These are phyloP conservation scores for Eupithecia exiguata DNA, from an alignment of 2,888 invertebrate genomes.

Conservation along the genomic window DNA sequence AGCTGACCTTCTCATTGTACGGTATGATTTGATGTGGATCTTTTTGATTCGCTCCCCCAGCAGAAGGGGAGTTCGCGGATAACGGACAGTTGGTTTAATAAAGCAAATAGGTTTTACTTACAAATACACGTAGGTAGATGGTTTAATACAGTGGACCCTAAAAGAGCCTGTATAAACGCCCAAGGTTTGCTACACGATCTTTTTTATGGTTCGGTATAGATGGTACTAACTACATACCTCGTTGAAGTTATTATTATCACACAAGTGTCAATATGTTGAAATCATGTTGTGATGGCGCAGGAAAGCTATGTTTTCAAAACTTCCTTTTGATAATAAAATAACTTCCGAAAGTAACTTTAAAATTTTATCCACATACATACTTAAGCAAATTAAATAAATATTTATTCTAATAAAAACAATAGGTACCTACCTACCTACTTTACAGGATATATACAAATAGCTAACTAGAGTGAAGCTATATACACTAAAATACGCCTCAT, in stretches of 20 bases:
- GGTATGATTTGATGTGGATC: conserved; percentile 47
- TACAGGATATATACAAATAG: not conserved
- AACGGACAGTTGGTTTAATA: conserved; percentile 33
- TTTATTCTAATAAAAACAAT: not conserved
- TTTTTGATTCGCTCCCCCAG: conserved; percentile 44
- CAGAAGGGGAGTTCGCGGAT: conserved; percentile 36
- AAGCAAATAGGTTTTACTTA: conserved; percentile 27
- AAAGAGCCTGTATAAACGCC: not conserved
- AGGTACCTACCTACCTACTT: not conserved
- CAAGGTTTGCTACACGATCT: not conserved
- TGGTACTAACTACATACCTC: not conserved
- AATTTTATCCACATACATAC: not conserved
- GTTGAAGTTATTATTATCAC: not conserved
- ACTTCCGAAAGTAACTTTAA: not conserved
- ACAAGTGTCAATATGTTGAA: not conserved
- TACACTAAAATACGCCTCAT: not conserved
- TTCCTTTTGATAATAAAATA: not conserved
- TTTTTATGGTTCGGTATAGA: not conserved
- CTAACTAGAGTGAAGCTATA: not conserved
- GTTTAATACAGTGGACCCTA: not conserved
- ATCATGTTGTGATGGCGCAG: not conserved
- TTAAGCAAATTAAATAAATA: not conserved
- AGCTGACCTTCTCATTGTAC: conserved; percentile 27
- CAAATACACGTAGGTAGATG: not conserved
- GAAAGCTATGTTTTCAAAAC: not conserved